These are phyloP conservation scores for Brachylomia viminalis DNA, from an alignment of 2,888 invertebrate genomes.

Conservation along the genomic window DNA sequence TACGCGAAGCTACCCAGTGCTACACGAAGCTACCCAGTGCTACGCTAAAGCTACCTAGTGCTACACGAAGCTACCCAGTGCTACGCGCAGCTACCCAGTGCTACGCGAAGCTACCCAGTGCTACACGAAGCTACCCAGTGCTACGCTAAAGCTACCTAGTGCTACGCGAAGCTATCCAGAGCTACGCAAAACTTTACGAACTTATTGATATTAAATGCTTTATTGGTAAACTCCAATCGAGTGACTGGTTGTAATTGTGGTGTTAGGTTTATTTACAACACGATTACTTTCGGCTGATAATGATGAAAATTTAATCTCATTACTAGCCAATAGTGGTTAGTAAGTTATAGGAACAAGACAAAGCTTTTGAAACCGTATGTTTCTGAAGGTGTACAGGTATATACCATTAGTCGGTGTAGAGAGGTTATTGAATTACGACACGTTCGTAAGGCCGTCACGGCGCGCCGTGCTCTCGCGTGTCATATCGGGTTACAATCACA, in stretches of 20 bases:
- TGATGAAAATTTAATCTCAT: slow-evolving; percentile 10
- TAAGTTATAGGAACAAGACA: slow-evolving; percentile 22
- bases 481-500: slow-evolving; percentile 74
- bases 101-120: neutral
- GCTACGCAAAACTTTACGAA: neutral
- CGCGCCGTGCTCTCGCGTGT: slow-evolving; percentile 67
- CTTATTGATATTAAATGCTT: neutral
- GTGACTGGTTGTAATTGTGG: neutral
- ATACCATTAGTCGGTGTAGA: slow-evolving; percentile 78
- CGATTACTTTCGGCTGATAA: neutral
- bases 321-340: neutral
- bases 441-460: slow-evolving; percentile 73
- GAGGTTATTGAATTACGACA: slow-evolving; percentile 78
- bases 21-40: neutral
- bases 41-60: neutral
- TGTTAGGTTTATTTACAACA: neutral
- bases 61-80: too few species aligned
- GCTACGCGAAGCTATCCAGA: neutral
- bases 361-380: slow-evolving; percentile 46
- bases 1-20: neutral
- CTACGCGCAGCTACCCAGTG: too few species aligned
- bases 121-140: neutral
- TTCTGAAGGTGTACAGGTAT: slow-evolving; percentile 70
- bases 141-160: neutral
- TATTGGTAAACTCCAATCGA: neutral